A percentile compares a stretch with the other conserved stretches of the same genome.
Evolutionary conservation across 2,797 vertebrate genomes (phyloP).

Genomic region (Rhynchonycteris naso): DNA sequence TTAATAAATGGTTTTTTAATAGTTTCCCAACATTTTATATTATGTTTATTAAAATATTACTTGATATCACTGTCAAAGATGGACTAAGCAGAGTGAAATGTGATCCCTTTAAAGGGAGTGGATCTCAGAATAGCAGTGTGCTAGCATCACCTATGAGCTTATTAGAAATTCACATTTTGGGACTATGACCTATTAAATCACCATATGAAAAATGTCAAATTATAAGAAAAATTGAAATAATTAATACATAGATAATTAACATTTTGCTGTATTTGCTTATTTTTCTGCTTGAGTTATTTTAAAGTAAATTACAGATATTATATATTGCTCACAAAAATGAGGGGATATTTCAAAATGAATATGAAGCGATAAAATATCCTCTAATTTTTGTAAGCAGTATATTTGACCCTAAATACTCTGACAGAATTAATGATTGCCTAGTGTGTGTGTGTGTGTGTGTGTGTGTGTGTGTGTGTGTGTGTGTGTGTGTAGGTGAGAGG

Average conservation of each 20-base stretch:
- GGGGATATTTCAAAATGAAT: too few species aligned
- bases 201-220: neutral
- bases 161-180: neutral
- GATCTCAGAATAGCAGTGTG: neutral
- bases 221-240: neutral
- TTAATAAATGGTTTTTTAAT: constrained; percentile 37
- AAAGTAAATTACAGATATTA: neutral
- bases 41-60: constrained; percentile 22
- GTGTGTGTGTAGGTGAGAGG: too few species aligned
- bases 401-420: neutral
- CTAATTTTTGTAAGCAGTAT: neutral
- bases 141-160: neutral
- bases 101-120: neutral
- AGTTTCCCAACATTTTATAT: constrained; percentile 25
- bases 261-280: constrained; percentile 18
- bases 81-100: constrained; percentile 9
- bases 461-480: too few species aligned
- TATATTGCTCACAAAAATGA: neutral
- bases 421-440: constrained; percentile 41
- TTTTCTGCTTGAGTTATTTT: neutral
- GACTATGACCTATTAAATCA: neutral
- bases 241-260: neutral
- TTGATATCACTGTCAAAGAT: constrained; percentile 1
- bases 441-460: neutral
- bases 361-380: too few species aligned